Percentiles rank a stretch among this genome's conserved stretches.
These are phyloP conservation scores for Scaeva pyrastri DNA, from an alignment of 2,888 invertebrate species.

Conservation along the genomic window DNA sequence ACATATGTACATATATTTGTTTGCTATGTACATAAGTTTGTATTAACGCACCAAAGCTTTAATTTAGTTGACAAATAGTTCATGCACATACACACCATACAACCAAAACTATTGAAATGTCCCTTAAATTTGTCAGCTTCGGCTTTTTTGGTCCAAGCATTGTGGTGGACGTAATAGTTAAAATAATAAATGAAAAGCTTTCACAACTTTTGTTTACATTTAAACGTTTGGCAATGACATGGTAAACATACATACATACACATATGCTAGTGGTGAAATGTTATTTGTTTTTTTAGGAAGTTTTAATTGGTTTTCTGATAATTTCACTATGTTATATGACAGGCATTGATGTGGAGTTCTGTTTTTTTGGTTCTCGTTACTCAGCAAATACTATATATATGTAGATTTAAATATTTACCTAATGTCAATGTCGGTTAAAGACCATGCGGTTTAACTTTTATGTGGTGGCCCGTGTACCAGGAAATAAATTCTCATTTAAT, in stretches of 20 bases:
- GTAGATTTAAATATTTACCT: background rate
- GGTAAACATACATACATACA: too few relatives aligned
- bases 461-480: background rate
- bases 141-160: constrained; percentile 7
- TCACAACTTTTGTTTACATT: constrained; percentile 24
- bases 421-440: constrained; percentile 11
- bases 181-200: constrained; percentile 53
- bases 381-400: background rate
- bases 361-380: background rate
- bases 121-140: constrained; percentile 47
- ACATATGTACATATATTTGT: too few relatives aligned
- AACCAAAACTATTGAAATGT: constrained; percentile 46
- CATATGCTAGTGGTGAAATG: background rate
- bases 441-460: background rate
- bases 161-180: constrained; percentile 48
- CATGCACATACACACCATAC: constrained; percentile 8
- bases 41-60: background rate
- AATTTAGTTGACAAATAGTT: background rate
- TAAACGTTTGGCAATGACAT: constrained; percentile 12
- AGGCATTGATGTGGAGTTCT: constrained; percentile 13
- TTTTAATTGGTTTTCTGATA: constrained; percentile 33
- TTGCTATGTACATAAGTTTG: too few relatives aligned
- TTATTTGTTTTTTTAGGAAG: background rate
- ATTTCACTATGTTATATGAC: constrained; percentile 1
- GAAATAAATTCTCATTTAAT: background rate